Base-by-base conservation (phyloP, 2,113 vertebrate species). In the Callorhinus ursinus region DNA sequence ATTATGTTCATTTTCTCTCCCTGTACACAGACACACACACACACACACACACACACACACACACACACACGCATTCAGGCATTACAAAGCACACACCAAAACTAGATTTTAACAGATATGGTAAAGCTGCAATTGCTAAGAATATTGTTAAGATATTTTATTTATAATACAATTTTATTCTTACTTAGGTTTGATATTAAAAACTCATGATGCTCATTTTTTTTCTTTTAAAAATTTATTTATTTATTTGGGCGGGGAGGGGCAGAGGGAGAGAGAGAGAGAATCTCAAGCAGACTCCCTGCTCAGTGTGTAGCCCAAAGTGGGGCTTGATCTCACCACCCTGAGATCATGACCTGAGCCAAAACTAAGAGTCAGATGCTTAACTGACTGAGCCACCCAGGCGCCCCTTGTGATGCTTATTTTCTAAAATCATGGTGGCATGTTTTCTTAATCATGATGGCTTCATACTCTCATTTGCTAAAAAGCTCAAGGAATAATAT, bases 101-200 rank as follows among this genome's bases (percentile, higher is more conserved):
- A 93, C 86, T 90, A 93, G 69, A 90, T 95, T 83, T 93, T 74
- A 36, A 80, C 88, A 36, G 33, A 94, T 33, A 57, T 57, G 7
- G 12, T 51, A 87, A 93, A 85, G 28, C 83, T 85, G 33, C 76
- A 77, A 59, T 79, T 28, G 7, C 53, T 93, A 94, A 42, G 51
- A 82, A 31, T 88, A 81, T 74, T 71, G 28, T 81, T 55, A 93
- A 79, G 16, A 55, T 92, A 86, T 80, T 96, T 92, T 71, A 92
- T 69, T 88, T 67, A 90, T 46, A 79, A 86, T 89, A 61, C 5
- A 71, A 82, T 77, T 89, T 76, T 93, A 88, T 5, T 81, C 57
- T 86, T 31, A 84, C 39, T 80, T 95, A 72, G 82, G 33, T 88
- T 80, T 61, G 31, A 67, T 84, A 39, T 96, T 81, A 42, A 71